Evolutionary conservation across 92 coral and sea anemone genomes (phyloP), one percentile per base, ranked within the genome.

Genomic region (Phenganax marumi): DNA sequence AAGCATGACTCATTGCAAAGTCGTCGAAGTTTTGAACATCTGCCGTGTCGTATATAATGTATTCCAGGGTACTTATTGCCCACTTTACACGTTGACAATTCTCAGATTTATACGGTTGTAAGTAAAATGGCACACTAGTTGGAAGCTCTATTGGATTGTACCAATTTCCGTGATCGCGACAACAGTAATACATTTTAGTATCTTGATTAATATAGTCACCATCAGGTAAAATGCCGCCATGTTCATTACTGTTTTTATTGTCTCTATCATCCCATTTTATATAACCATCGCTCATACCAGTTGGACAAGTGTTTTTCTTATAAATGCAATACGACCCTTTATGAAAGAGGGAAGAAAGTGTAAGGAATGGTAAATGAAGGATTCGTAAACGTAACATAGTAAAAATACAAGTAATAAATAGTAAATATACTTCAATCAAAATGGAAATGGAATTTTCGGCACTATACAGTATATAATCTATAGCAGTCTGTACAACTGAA

Each of bases 321-420:
- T 91, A 91, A 66, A 91, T 85, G 87, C 96, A 91, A 81, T 87
- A 91, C 52, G 86, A 72, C 49, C 96, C 96, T 91, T 46, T 68
- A 63, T 58, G 77, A 70, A 33, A 55, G 51, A 23, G 75, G 12
- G 0, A 50, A 39, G 33, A 16, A 47, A 12, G 22, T 52, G 47
- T 24, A 43, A 33, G 23, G 12, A 18, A 66, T 8, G 21, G 26
- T 61, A 18, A 33, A 33, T 33, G 43, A 2, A 33, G 43, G 43
- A 33, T 33, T 33, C 2, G 5, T 33, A 1, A 2, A 33, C 5
- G 43, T 33, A 33, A 5, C 2, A 33, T 33, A 33, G 22, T 80
- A 18, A 19, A 50, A 6, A 65, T 12, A 68, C 13, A 65, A 6
- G 39, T 6, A 73, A 70, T 48, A 26, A 7, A 33, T 33, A 33